phyloP scores from a whole-genome alignment of 2,113 vertebrate genomes.

The Onychorhynchus coronatus region DNA sequence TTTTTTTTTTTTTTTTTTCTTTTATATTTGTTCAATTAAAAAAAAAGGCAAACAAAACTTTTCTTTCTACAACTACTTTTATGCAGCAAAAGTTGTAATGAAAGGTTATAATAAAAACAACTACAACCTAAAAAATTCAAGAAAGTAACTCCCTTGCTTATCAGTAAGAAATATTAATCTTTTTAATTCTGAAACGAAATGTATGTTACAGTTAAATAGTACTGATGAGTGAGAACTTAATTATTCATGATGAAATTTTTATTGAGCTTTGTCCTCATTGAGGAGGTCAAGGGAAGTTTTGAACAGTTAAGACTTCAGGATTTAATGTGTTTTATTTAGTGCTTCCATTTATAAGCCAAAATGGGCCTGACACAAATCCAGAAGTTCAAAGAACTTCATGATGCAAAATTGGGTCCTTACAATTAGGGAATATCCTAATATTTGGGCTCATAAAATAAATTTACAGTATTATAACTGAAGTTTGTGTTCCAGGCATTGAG shows the following conservation, averaged over 20 bases:
- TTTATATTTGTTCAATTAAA: not conserved
- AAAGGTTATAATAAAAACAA: not conserved
- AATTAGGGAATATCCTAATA: not conserved
- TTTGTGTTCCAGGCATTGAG: not conserved
- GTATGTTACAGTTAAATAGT: not conserved
- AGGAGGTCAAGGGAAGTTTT: not conserved
- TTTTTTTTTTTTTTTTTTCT: no score
- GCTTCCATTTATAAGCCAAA: not conserved
- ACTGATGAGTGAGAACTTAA: not conserved
- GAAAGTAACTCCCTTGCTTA: not conserved
- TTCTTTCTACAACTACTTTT: not conserved
- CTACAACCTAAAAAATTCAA: rapidly evolving
- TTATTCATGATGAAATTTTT: not conserved
- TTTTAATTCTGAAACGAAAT: not conserved
- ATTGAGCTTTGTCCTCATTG: not conserved
- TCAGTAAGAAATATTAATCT: not conserved
- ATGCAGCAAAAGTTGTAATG: not conserved
- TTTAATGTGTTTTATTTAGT: not conserved
- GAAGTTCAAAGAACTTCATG: not conserved
- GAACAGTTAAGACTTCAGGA: not conserved
- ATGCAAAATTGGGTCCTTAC: not conserved
- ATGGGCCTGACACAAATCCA: not conserved
- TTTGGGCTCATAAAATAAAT: not conserved
- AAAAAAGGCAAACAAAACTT: not conserved
- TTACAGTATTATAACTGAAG: not conserved